phyloP scores from a whole-genome alignment of 1,140 invertebrate species.

The Bombus confusus region DNA sequence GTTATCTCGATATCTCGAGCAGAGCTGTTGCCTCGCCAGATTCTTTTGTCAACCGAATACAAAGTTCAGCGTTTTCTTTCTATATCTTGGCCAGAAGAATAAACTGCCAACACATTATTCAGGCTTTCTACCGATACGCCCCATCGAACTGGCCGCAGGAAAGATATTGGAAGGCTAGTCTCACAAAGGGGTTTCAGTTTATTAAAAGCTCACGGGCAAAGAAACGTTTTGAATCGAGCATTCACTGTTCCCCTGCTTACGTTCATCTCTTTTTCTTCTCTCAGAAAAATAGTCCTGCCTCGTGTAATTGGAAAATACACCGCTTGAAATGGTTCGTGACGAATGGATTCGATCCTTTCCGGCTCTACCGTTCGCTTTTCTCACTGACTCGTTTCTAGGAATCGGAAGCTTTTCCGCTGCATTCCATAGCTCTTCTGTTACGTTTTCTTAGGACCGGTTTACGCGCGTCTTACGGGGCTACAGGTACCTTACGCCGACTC shows the following conservation, averaged over 20 bases:
- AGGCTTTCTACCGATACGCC: neutral
- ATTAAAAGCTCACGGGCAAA: slow-evolving; percentile 2
- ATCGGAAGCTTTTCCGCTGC: slow-evolving; percentile 24
- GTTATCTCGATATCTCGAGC: slow-evolving; percentile 10
- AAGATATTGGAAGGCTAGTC: neutral
- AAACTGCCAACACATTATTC: slow-evolving; percentile 1
- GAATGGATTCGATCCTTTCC: too few species aligned
- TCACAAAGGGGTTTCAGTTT: neutral
- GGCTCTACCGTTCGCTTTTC: neutral
- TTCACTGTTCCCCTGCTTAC: too few species aligned
- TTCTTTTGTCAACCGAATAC: slow-evolving; percentile 27
- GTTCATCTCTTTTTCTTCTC: neutral
- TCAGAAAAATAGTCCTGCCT: neutral
- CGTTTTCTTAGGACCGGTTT: slow-evolving; percentile 45
- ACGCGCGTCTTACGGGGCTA: neutral
- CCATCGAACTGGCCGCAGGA: neutral
- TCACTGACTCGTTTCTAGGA: neutral
- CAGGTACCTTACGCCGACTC: neutral
- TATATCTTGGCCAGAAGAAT: neutral
- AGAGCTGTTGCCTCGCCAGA: neutral
- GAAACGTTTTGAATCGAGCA: neutral
- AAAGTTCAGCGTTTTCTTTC: slow-evolving; percentile 14
- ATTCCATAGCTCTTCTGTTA: neutral
- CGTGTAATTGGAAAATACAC: neutral
- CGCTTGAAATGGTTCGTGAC: neutral